These are phyloP conservation scores for Trypoxylus dichotomus DNA, from an alignment of 1,140 invertebrate genomes.

Conservation along the genomic window DNA sequence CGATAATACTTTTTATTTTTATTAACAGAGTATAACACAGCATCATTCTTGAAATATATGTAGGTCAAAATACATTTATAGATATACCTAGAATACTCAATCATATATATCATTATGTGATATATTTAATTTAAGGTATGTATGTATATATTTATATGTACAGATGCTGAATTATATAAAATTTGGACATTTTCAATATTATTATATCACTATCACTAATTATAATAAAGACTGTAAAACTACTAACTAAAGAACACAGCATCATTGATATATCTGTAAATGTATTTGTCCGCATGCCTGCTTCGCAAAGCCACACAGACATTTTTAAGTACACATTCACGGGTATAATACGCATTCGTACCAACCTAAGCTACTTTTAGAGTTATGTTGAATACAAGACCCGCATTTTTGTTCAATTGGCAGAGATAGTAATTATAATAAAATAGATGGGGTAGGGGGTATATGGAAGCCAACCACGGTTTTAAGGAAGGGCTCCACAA, in stretches of 20 bases:
- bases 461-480: conserved; percentile 35
- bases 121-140: conserved; percentile 35
- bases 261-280: conserved; percentile 36
- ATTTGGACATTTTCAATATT: conserved; percentile 39
- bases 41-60: conserved; percentile 42
- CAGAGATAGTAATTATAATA: conserved; percentile 43
- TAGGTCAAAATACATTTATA: conserved; percentile 35
- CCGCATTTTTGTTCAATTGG: conserved; percentile 47
- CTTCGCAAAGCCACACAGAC: conserved; percentile 32
- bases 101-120: conserved; percentile 18
- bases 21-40: conserved; percentile 35
- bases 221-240: conserved; percentile 32
- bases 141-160: conserved; percentile 38
- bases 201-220: conserved; percentile 32
- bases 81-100: conserved; percentile 30
- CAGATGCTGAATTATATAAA: conserved; percentile 43
- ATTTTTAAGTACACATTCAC: conserved; percentile 25
- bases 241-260: conserved; percentile 32
- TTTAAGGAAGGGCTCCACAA: conserved; percentile 32
- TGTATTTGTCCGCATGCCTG: conserved; percentile 33
- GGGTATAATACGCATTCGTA: conserved; percentile 32
- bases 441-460: conserved; percentile 31
- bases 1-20: conserved; percentile 45
- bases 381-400: conserved; percentile 37
- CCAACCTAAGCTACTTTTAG: conserved; percentile 31